Base-by-base conservation (phyloP, 2,113 vertebrate genomes). In the Archocentrus centrarchus region DNA sequence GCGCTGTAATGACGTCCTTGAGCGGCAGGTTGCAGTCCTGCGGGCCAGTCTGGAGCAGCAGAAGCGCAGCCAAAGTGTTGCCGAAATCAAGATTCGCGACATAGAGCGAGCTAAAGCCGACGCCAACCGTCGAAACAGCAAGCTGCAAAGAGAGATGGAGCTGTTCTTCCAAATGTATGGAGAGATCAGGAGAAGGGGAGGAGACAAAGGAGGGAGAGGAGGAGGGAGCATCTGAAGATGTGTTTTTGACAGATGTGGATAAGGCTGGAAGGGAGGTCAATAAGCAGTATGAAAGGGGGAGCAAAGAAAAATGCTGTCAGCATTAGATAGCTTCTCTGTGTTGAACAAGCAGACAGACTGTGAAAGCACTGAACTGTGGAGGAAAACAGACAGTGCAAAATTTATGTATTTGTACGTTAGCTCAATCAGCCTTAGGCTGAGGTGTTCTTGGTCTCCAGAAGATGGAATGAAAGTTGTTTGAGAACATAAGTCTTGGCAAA, bases 141-240 rank as follows among this genome's bases (percentile, higher is more conserved):
- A 53, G 0, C 94, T 97, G 63, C 96, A 97, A 83, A 93, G 73
- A 13, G 96, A 97, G 90, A 97, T 95, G 95, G 96, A 97, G 84
- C 80, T 95, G 44, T 96, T 97, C 88, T 97, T 97, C 75, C 87
- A 95, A 75, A 96, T 93, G 81, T 96, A 95, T 0, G 86, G 95
- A 62, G 93, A 96, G 82, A 87, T 86, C 78, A 95, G 70, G 41
- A 86, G 70, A 32, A 83, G 90, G 92, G 86, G 88, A 83, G 73
- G 90, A 22, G 55, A 39, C 0, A 22, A 59, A 22, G 82, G 10
- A 30, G 76, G 53, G 35, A 53, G 80, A 79, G 77, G 59, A 27
- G 60, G 84, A 63, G 89, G 80, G 7, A 89, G 89, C 15, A 80
- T 93, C 55, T 93, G 86, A 92, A n/a, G 47, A 83, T 10, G 5